Conservation (phyloP, 2,797 vertebrate genomes). For the Phylloscopus collybita region DNA sequence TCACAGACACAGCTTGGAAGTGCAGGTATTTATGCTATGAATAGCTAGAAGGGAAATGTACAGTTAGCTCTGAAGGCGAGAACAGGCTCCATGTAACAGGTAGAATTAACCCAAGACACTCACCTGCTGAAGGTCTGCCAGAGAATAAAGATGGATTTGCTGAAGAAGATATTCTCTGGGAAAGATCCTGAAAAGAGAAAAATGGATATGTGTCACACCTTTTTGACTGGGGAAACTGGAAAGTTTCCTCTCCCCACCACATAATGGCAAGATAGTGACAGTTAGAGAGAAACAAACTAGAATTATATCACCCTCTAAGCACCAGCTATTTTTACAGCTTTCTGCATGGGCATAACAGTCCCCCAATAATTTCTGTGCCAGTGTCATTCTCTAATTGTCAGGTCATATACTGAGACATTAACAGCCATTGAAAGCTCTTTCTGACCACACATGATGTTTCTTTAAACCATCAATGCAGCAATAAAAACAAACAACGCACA, state of each 20-base stretch:
- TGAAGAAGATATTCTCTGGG: constrained; percentile 97
- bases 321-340: neutral
- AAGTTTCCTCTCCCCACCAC: neutral
- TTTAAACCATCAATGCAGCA: neutral
- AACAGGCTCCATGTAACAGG: neutral
- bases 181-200: constrained; percentile 87
- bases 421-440: neutral
- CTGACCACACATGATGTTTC: neutral
- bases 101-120: neutral
- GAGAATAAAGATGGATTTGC: constrained; percentile 96
- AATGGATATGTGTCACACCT: neutral
- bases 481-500: neutral
- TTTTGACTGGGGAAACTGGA: neutral
- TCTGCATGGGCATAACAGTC: neutral
- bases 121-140: constrained; percentile 97
- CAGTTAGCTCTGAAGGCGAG: neutral
- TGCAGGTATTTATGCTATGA: neutral
- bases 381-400: neutral
- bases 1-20: neutral
- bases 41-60: neutral
- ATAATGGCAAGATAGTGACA: neutral
- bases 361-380: neutral
- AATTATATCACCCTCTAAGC: neutral
- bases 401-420: neutral
- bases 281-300: neutral